Conservation (phyloP, 2,113 vertebrate genomes). For the Cheirogaleus medius region DNA sequence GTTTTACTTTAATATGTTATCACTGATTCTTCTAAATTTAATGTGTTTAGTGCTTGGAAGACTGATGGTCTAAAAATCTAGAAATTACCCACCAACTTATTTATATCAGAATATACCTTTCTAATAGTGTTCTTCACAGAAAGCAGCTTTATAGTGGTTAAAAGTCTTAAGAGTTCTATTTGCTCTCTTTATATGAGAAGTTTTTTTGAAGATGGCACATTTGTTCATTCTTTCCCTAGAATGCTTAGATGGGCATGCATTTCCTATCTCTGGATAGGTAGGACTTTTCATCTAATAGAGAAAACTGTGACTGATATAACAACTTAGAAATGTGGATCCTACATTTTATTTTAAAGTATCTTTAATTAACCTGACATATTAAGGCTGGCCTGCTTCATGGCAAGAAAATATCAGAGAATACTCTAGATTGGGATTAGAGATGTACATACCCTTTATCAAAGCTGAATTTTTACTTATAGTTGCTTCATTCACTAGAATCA, state of each 20-base stretch:
- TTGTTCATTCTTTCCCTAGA: neutral
- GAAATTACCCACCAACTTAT: neutral
- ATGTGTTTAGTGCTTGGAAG: slow-evolving; percentile 22
- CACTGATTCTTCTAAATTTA: slow-evolving; percentile 21
- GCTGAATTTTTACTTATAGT: slow-evolving; percentile 73
- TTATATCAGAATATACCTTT: neutral
- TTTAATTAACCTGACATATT: slow-evolving; percentile 47
- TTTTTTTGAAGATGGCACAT: neutral
- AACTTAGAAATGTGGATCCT: neutral
- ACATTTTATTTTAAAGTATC: slow-evolving; percentile 25
- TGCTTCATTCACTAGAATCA: slow-evolving; percentile 84
- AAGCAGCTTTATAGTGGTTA: neutral
- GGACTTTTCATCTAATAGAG: slow-evolving; percentile 45
- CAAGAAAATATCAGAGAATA: slow-evolving; percentile 59
- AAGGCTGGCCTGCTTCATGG: neutral
- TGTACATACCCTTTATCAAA: slow-evolving; percentile 77
- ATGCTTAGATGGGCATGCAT: neutral
- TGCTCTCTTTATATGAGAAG: neutral
- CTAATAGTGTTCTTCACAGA: slow-evolving; percentile 14
- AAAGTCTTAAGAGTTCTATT: slow-evolving; percentile 17
- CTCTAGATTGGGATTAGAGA: slow-evolving; percentile 14
- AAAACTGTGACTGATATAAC: neutral
- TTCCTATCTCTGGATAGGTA: neutral
- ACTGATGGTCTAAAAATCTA: neutral
- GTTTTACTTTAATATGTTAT: neutral